Conservation (phyloP, 2,113 vertebrate genomes). For the Sinocyclocheilus grahami region DNA sequence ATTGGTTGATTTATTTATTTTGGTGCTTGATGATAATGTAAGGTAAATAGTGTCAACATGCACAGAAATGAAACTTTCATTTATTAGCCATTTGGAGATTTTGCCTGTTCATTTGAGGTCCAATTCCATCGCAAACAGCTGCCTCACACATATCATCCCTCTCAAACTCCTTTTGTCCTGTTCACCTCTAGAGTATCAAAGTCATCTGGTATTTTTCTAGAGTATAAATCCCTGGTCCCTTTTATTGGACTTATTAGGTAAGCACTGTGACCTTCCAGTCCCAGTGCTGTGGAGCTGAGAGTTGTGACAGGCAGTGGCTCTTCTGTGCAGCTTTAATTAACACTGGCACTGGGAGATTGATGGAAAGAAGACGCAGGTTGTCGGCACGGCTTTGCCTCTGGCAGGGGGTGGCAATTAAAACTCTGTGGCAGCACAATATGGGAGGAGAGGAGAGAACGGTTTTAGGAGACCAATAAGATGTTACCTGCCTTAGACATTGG, state of each 20-base stretch:
- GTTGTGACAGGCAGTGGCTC: slow-evolving; percentile 57
- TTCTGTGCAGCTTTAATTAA: slow-evolving; percentile 70
- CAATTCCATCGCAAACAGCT: background rate
- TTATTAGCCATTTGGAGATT: background rate
- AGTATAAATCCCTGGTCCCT: slow-evolving; percentile 11
- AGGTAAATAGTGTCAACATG: background rate
- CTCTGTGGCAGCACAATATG: slow-evolving; percentile 19
- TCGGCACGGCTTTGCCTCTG: slow-evolving; percentile 47
- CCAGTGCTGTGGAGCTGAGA: slow-evolving; percentile 52
- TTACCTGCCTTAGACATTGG: slow-evolving; percentile 8
- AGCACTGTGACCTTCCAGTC: slow-evolving; percentile 68
- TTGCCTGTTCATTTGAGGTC: background rate
- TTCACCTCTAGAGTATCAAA: slow-evolving; percentile 40
- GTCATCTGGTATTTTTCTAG: slow-evolving; percentile 41
- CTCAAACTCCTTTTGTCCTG: slow-evolving; percentile 1
- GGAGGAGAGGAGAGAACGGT: slow-evolving; percentile 22
- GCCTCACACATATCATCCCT: background rate
- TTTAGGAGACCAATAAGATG: slow-evolving; percentile 25
- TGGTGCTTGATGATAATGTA: background rate
- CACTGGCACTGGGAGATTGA: slow-evolving; percentile 59
- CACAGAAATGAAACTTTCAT: background rate
- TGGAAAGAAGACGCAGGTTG: slow-evolving; percentile 53
- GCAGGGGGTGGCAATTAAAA: slow-evolving; percentile 60
- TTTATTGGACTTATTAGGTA: slow-evolving; percentile 51
- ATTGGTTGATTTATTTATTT: background rate